Evolutionary conservation across 2,113 vertebrate species (phyloP).

Genomic region (Stictonetta naevosa): DNA sequence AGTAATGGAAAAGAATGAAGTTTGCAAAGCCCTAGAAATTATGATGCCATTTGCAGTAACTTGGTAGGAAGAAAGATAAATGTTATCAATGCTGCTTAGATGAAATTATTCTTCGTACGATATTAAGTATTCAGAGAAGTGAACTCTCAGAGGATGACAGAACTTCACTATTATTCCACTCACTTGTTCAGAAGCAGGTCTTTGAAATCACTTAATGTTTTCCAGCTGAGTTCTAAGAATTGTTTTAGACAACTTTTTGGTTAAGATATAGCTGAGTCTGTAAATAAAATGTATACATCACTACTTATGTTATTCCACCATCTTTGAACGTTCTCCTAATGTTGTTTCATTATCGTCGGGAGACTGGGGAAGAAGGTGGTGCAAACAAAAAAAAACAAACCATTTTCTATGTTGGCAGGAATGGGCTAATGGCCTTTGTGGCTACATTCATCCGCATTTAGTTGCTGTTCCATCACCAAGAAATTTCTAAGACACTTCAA

Average conservation of each 20-base stretch:
- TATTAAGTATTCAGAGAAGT: not conserved
- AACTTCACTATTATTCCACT: not conserved
- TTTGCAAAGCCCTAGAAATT: not conserved
- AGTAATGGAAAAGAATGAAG: not conserved
- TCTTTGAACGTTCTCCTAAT: not conserved
- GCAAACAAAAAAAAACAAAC: not conserved
- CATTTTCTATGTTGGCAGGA: not conserved
- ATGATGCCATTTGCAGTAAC: not conserved
- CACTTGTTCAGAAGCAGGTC: not conserved
- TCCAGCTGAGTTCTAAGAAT: not conserved
- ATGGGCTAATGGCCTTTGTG: not conserved
- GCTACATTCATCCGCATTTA: not conserved
- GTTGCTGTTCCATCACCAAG: not conserved
- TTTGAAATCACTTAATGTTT: not conserved
- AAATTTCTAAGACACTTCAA: not conserved
- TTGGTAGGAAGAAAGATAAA: not conserved
- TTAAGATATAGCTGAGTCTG: not conserved
- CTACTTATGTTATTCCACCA: not conserved
- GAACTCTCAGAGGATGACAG: not conserved
- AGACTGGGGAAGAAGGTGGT: rapidly evolving
- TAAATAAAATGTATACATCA: not conserved
- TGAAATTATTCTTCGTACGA: not conserved
- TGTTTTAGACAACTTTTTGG: not conserved
- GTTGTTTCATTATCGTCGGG: not conserved
- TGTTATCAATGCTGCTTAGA: not conserved